Evolutionary conservation across 2,888 invertebrate species (phyloP).

Genomic region (Melanostoma scalare): DNA sequence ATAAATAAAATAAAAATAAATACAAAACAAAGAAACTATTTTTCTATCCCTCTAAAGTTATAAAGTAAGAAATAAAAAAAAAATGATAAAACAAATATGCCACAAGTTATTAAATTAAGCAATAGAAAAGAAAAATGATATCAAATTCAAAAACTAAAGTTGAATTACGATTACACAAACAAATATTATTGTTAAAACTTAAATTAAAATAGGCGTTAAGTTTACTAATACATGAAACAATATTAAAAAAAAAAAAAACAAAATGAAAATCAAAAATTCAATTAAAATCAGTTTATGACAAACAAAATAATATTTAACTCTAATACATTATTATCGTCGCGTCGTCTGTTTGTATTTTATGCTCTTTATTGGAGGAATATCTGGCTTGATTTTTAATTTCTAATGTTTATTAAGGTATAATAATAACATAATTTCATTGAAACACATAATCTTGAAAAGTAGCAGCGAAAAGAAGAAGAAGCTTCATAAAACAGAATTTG

Average conservation of each 20-base stretch:
- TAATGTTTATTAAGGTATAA: neutral
- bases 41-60: slow-evolving; percentile 44
- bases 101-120: slow-evolving; percentile 15
- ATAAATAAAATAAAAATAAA: slow-evolving; percentile 11
- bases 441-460: neutral
- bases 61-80: slow-evolving; percentile 7
- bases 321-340: slow-evolving; percentile 32
- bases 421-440: neutral
- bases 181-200: slow-evolving; percentile 54
- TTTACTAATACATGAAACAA: slow-evolving; percentile 45
- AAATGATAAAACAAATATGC: neutral
- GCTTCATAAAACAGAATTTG: neutral
- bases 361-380: slow-evolving; percentile 40
- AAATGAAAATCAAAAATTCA: slow-evolving; percentile 39
- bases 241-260: slow-evolving; percentile 19
- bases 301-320: slow-evolving; percentile 20
- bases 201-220: slow-evolving; percentile 54
- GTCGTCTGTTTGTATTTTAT: slow-evolving; percentile 47
- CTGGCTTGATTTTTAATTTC: slow-evolving; percentile 19
- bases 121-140: slow-evolving; percentile 10
- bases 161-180: slow-evolving; percentile 21
- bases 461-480: slow-evolving; percentile 2
- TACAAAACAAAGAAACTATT: slow-evolving; percentile 35
- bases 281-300: slow-evolving; percentile 26
- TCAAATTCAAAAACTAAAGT: slow-evolving; percentile 26